These are phyloP conservation scores for Drosophila austrosaltans DNA, from an alignment of 2,888 invertebrate species.

Conservation along the genomic window DNA sequence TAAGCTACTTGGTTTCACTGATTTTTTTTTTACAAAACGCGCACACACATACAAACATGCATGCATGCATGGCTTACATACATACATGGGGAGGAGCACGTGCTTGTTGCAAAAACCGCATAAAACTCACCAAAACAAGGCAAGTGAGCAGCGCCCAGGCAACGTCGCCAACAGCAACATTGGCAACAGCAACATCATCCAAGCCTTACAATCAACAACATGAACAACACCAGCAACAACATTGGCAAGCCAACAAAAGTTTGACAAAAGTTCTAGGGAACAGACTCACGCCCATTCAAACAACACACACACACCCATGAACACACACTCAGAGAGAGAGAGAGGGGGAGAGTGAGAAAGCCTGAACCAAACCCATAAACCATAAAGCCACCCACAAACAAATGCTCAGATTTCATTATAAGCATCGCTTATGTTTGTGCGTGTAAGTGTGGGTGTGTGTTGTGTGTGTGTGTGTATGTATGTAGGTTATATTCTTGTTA, in stretches of 20 bases:
- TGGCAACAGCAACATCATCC: constrained; percentile 23
- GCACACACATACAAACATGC: constrained; percentile 21
- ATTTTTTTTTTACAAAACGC: constrained; percentile 47
- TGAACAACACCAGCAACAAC: constrained; percentile 27
- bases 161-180: constrained; percentile 30
- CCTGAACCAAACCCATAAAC: constrained; percentile 18
- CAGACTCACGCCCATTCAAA: constrained; percentile 33
- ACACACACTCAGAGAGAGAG: constrained; percentile 3
- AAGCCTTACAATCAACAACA: constrained; percentile 20
- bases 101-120: constrained; percentile 58
- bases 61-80: background rate
- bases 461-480: background rate
- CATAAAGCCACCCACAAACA: constrained; percentile 25
- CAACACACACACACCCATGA: constrained; percentile 27
- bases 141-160: constrained; percentile 58
- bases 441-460: background rate
- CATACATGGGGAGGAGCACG: background rate
- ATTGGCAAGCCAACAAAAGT: constrained; percentile 45
- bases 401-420: constrained; percentile 56
- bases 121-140: constrained; percentile 52
- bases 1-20: constrained; percentile 69
- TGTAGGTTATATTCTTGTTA: constrained; percentile 67
- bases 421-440: constrained; percentile 59
- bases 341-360: background rate
- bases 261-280: constrained; percentile 60